These are phyloP conservation scores for Ypsolopha sequella DNA, from an alignment of 2,888 invertebrate genomes.

Conservation along the genomic window DNA sequence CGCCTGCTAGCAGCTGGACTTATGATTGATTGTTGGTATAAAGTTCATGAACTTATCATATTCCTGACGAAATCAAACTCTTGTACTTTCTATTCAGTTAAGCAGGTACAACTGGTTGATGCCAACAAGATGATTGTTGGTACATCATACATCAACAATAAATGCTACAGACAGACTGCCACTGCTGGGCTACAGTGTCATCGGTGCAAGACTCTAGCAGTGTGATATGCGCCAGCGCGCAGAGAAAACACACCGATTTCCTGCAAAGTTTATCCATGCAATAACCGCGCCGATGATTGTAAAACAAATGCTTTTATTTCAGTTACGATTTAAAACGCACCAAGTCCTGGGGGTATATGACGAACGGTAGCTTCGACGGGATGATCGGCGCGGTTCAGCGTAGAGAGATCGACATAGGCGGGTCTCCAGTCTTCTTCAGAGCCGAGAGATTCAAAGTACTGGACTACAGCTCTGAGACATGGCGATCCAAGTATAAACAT, in stretches of 20 bases:
- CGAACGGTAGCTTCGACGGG: constrained; percentile 75
- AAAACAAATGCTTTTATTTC: constrained; percentile 11
- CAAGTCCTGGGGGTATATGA: constrained; percentile 74
- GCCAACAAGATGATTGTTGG: no score
- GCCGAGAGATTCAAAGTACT: constrained; percentile 70
- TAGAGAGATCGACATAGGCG: constrained; percentile 73
- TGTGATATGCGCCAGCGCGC: neutral
- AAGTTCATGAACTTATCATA: no score
- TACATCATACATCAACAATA: no score
- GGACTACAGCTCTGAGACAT: constrained; percentile 72
- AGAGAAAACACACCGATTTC: neutral
- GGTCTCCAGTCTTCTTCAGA: constrained; percentile 75
- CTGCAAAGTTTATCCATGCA: no score
- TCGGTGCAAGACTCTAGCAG: no score
- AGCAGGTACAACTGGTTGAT: no score
- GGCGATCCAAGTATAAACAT: constrained; percentile 66
- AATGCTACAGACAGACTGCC: no score
- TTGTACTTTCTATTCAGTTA: no score
- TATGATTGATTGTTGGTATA: no score
- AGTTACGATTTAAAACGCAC: constrained; percentile 58
- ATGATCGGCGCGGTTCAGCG: constrained; percentile 72
- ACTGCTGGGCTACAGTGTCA: no score
- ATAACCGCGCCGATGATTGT: neutral
- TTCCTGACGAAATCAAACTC: no score
- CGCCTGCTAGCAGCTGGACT: no score